Evolutionary conservation across 2,797 vertebrate genomes (phyloP).

Genomic region (Dermochelys coriacea): DNA sequence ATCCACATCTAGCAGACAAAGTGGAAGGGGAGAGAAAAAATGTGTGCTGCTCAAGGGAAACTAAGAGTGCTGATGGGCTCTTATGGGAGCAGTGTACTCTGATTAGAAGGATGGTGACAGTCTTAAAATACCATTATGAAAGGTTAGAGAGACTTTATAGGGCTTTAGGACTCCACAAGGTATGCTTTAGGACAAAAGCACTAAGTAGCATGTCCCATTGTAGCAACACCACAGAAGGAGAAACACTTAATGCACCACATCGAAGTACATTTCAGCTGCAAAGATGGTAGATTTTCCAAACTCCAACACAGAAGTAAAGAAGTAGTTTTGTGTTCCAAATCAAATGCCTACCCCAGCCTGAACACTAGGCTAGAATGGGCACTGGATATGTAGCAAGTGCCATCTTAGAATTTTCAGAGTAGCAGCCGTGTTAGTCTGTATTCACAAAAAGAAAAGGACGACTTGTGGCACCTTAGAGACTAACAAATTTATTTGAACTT

Average conservation of each 20-base stretch:
- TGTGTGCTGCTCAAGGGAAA: neutral
- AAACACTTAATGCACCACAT: neutral
- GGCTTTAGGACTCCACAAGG: neutral
- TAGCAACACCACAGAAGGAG: neutral
- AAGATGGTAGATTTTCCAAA: neutral
- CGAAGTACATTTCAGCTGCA: neutral
- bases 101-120: neutral
- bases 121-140: neutral
- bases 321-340: neutral
- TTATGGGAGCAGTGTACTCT: accelerated
- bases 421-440: too few species aligned
- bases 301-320: neutral
- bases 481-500: too few species aligned
- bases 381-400: neutral
- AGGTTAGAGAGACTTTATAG: neutral
- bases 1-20: neutral
- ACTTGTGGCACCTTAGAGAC: too few species aligned
- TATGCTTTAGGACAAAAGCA: neutral
- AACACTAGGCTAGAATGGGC: accelerated
- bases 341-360: neutral
- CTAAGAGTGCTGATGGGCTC: neutral
- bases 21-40: neutral
- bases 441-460: too few species aligned
- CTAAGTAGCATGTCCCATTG: neutral
- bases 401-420: neutral